phyloP scores from a whole-genome alignment of 1,140 invertebrate genomes.

The Drosophila ercepeae region DNA sequence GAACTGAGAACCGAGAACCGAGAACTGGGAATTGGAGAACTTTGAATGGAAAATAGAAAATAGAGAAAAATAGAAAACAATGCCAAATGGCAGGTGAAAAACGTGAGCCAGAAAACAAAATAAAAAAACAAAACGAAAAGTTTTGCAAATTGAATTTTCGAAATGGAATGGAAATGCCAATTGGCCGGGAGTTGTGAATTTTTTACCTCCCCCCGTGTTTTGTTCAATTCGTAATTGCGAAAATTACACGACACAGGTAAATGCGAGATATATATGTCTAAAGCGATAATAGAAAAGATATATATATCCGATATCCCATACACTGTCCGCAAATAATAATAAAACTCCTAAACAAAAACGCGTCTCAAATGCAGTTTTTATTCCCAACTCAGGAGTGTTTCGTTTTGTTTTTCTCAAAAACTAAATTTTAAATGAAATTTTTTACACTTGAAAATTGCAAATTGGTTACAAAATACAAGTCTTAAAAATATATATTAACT shows the following conservation, averaged over 20 bases:
- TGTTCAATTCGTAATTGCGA: constrained; percentile 27
- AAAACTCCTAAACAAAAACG: no score
- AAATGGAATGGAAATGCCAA: no score
- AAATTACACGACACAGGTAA: constrained; percentile 12
- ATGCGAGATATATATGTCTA: constrained; percentile 5
- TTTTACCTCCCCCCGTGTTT: not conserved
- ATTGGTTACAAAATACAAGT: no score
- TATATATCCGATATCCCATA: constrained; percentile 13
- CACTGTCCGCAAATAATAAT: constrained; percentile 5
- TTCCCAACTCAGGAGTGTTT: no score
- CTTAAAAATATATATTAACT: no score
- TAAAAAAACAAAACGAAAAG: constrained; percentile 7
- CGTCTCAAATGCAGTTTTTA: no score
- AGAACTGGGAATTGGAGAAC: no score
- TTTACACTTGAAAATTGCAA: no score
- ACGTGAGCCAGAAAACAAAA: not conserved
- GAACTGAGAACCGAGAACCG: not conserved
- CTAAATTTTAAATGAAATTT: no score
- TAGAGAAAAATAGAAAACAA: constrained; percentile 6
- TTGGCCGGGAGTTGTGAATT: not conserved
- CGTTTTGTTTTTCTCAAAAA: no score
- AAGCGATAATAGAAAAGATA: no score
- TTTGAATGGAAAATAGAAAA: not conserved
- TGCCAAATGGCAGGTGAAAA: not conserved
- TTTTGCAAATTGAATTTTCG: constrained; percentile 35